phyloP scores from a whole-genome alignment of 1,140 invertebrate genomes.

The Coenobita brevimanus region DNA sequence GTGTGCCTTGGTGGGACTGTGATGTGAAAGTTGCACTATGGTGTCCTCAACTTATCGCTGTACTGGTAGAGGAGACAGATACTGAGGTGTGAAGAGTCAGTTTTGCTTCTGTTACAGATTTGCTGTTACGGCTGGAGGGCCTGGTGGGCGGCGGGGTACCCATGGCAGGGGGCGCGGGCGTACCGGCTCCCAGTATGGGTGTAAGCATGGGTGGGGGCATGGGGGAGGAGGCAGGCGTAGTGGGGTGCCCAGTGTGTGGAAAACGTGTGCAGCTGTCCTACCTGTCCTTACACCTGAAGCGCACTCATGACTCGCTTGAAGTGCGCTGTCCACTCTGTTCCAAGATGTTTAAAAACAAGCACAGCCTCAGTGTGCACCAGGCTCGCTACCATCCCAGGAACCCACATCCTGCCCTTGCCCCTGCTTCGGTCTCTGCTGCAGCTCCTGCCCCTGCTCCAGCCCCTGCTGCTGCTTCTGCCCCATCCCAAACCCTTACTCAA shows the following conservation, averaged over 20 bases:
- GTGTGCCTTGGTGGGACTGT: too few relatives aligned
- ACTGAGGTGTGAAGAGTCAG: conserved; percentile 29
- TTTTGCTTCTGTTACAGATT: conserved; percentile 52
- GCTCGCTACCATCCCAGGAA: conserved; percentile 68
- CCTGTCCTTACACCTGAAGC: conserved; percentile 67
- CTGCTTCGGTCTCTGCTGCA: not conserved
- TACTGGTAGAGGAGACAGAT: not conserved
- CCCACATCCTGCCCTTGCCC: conserved; percentile 25
- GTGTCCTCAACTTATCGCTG: too few relatives aligned
- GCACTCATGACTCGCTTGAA: conserved; percentile 66
- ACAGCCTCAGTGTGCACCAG: conserved; percentile 68
- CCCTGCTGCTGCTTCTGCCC: not conserved
- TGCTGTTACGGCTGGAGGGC: conserved; percentile 56
- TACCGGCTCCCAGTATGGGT: not conserved
- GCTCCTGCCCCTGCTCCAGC: conserved; percentile 19
- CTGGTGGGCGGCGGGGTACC: conserved; percentile 44
- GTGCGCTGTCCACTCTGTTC: conserved; percentile 67
- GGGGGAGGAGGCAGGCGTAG: conserved; percentile 56
- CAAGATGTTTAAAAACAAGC: conserved; percentile 69
- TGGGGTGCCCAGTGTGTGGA: conserved; percentile 66
- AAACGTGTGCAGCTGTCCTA: conserved; percentile 68
- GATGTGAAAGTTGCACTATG: too few relatives aligned
- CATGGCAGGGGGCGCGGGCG: conserved; percentile 25
- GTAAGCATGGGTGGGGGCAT: conserved; percentile 30
- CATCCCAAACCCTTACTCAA: conserved; percentile 15